Conservation (phyloP, 2,113 vertebrate species). For the Beaufortia kweichowensis region DNA sequence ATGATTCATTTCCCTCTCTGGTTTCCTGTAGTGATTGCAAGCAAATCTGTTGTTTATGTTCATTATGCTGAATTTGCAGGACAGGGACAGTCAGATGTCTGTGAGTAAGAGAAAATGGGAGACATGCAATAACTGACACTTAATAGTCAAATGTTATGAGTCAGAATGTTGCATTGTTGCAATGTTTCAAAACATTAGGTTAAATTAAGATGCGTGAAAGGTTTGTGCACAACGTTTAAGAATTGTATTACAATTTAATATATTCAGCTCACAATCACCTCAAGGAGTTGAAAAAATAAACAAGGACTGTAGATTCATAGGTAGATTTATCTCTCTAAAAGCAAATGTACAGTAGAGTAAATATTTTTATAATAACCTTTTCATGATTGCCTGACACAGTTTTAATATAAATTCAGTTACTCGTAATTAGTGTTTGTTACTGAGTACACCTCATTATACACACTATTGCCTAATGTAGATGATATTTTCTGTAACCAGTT, state of each 20-base stretch:
- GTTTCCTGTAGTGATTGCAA: not conserved
- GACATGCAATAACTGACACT: not conserved
- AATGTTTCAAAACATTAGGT: too few relatives aligned
- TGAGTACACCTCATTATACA: not conserved
- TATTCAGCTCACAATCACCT: too few relatives aligned
- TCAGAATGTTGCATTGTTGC: not conserved
- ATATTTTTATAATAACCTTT: too few relatives aligned
- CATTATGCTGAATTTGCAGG: slow-evolving; percentile 14
- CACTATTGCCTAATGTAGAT: not conserved
- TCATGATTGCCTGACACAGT: too few relatives aligned
- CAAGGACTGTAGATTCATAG: too few relatives aligned
- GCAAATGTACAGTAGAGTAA: too few relatives aligned
- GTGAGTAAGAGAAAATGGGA: not conserved
- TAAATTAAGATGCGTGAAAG: too few relatives aligned
- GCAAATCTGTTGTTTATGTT: not conserved
- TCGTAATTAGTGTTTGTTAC: not conserved
- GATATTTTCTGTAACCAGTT: not conserved
- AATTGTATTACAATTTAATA: too few relatives aligned
- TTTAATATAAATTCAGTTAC: not conserved
- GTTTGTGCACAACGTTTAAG: too few relatives aligned
- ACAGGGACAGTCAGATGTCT: not conserved
- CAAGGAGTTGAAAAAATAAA: too few relatives aligned
- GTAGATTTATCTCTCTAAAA: too few relatives aligned
- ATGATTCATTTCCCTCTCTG: slow-evolving; percentile 19
- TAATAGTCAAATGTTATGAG: not conserved